Conservation (phyloP, 2,797 vertebrate genomes). For the Trachops cirrhosus region DNA sequence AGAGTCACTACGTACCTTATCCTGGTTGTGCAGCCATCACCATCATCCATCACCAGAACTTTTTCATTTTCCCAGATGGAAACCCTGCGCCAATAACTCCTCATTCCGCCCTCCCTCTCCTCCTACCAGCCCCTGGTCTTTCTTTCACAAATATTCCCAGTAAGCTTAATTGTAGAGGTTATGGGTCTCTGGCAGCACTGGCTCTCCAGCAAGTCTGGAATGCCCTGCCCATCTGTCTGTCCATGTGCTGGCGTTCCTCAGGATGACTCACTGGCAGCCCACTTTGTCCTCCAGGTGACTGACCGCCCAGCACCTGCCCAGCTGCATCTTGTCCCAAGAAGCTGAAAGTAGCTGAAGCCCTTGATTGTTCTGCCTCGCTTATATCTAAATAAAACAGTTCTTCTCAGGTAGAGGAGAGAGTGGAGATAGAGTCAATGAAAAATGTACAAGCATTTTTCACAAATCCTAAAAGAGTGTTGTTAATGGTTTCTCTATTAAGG, state of each 20-base stretch:
- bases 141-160: neutral
- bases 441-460: neutral
- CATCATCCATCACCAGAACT: neutral
- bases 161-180: neutral
- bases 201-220: neutral
- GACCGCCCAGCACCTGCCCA: neutral
- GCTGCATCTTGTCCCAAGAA: neutral
- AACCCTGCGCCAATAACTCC: neutral
- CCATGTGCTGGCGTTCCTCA: neutral
- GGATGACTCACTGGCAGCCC: fast-evolving
- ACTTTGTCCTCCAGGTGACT: neutral
- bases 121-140: neutral
- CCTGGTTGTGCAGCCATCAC: neutral
- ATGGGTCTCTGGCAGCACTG: neutral
- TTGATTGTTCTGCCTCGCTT: neutral
- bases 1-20: neutral
- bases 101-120: neutral
- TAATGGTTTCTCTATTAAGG: neutral
- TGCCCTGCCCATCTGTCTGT: neutral
- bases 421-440: neutral
- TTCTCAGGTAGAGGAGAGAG: neutral
- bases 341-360: neutral
- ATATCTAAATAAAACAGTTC: neutral
- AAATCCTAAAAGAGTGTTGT: neutral
- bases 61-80: neutral